Evolutionary conservation across 2,888 invertebrate species (phyloP).

Genomic region (Volucella inflata): DNA sequence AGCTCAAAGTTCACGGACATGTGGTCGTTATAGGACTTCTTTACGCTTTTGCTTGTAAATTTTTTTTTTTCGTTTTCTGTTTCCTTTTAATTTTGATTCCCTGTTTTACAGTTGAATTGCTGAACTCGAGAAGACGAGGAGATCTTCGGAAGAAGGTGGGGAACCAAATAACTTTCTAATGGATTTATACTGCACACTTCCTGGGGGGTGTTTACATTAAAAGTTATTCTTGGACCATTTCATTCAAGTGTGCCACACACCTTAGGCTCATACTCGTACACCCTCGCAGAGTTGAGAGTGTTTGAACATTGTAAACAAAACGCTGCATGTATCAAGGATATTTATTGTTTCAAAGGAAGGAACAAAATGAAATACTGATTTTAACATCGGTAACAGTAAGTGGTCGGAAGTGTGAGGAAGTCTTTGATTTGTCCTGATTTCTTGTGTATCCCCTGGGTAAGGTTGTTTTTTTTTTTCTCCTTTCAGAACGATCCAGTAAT

Average conservation of each 20-base stretch:
- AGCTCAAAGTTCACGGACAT: constrained; percentile 15
- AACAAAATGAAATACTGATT: background rate
- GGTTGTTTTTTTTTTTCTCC: too few species aligned
- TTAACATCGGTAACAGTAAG: too few species aligned
- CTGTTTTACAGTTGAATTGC: background rate
- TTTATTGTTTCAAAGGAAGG: constrained; percentile 11
- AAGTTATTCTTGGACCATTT: constrained; percentile 40
- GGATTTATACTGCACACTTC: constrained; percentile 17
- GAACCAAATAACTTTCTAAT: constrained; percentile 18
- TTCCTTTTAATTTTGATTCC: background rate
- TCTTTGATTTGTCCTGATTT: too few species aligned
- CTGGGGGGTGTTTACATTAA: constrained; percentile 30
- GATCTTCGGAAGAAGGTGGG: background rate
- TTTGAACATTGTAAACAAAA: constrained; percentile 26
- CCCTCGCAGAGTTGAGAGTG: background rate
- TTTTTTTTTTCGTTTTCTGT: constrained; percentile 6
- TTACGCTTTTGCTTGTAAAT: background rate
- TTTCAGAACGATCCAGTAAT: too few species aligned
- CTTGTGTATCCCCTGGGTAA: too few species aligned
- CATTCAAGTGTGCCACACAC: constrained; percentile 15
- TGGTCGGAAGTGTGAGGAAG: too few species aligned
- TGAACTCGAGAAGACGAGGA: background rate
- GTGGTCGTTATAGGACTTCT: constrained; percentile 4
- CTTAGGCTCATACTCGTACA: background rate
- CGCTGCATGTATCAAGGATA: constrained; percentile 15